These are phyloP conservation scores for Drosophila helvetica DNA, from an alignment of 2,888 invertebrate species.

Conservation along the genomic window DNA sequence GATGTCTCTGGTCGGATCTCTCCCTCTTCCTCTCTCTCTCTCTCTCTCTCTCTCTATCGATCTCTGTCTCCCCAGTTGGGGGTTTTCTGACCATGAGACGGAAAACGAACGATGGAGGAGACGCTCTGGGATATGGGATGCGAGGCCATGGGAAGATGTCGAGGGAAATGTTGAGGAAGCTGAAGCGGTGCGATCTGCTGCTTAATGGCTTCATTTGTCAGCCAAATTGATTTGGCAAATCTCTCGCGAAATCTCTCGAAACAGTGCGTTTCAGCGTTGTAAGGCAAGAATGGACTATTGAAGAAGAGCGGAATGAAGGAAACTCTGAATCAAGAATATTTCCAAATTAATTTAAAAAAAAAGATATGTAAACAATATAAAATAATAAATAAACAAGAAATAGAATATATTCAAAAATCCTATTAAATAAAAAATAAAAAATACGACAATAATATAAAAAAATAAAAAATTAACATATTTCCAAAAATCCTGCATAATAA, in stretches of 20 bases:
- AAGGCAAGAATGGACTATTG: too few relatives aligned
- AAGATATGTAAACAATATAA: too few relatives aligned
- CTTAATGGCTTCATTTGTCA: neutral
- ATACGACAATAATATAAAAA: too few relatives aligned
- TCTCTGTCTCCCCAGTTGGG: neutral
- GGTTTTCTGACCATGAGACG: neutral
- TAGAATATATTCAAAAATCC: too few relatives aligned
- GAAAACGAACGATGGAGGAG: too few relatives aligned
- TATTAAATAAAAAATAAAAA: too few relatives aligned
- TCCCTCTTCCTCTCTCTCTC: neutral
- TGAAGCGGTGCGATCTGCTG: neutral
- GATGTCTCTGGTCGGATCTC: slow-evolving; percentile 4
- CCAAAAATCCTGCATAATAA: too few relatives aligned
- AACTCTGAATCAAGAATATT: neutral
- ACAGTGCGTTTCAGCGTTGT: too few relatives aligned
- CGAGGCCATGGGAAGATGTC: neutral
- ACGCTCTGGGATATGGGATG: too few relatives aligned
- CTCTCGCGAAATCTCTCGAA: neutral
- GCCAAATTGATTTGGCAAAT: neutral
- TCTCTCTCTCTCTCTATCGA: neutral
- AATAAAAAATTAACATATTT: too few relatives aligned
- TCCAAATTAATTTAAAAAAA: too few relatives aligned
- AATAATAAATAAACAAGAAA: too few relatives aligned
- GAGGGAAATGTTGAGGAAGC: neutral
- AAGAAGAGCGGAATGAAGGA: neutral